Evolutionary conservation across 1,140 invertebrate species (phyloP).

Genomic region (Centruroides vittatus): DNA sequence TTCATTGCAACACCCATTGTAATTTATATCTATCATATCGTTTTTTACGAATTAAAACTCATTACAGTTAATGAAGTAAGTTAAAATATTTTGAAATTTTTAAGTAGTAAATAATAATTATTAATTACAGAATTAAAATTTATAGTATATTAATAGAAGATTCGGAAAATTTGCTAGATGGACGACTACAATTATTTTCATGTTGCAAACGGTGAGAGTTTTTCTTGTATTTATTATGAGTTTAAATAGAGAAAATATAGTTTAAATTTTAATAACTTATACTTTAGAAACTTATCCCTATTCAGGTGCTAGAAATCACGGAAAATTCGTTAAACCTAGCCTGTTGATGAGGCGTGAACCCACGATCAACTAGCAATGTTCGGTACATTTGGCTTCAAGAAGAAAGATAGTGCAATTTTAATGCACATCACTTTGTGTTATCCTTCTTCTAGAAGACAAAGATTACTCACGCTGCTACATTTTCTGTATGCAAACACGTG

Average conservation of each 20-base stretch:
- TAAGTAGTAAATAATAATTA: too few relatives aligned
- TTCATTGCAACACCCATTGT: conserved; percentile 2
- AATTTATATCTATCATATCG: conserved; percentile 21
- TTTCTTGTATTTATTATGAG: not conserved
- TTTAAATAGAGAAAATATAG: not conserved
- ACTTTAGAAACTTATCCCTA: too few relatives aligned
- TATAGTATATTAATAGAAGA: conserved; percentile 60
- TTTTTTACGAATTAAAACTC: conserved; percentile 70
- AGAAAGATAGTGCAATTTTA: too few relatives aligned
- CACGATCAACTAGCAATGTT: too few relatives aligned
- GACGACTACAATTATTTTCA: conserved; percentile 55
- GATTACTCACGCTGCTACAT: too few relatives aligned
- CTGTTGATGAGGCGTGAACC: too few relatives aligned
- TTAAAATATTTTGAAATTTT: not conserved
- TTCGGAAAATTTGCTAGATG: conserved; percentile 53
- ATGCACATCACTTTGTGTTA: too few relatives aligned
- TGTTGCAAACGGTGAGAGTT: conserved; percentile 47
- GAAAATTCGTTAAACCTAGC: too few relatives aligned
- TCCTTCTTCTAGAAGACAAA: too few relatives aligned
- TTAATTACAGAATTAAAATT: conserved; percentile 1
- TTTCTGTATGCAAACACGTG: too few relatives aligned
- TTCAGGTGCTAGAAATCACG: too few relatives aligned
- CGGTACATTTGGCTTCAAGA: too few relatives aligned
- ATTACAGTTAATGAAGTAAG: conserved; percentile 64
- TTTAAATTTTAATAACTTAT: not conserved